Percentiles rank a stretch among this genome's conserved stretches.
phyloP scores from a whole-genome alignment of 1,140 invertebrate species.

The Melanaphis sacchari region DNA sequence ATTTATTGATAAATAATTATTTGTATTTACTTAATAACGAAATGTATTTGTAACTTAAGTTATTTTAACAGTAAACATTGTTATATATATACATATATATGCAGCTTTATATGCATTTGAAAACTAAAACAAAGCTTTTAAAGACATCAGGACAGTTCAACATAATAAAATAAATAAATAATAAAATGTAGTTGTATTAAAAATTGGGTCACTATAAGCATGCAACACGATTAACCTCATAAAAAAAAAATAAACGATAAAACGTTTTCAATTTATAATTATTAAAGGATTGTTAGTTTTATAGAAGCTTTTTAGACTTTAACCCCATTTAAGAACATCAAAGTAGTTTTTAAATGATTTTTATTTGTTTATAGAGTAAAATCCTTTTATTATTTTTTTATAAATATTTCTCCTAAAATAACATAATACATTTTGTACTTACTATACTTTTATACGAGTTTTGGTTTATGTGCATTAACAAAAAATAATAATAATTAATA shows the following conservation, averaged over 20 bases:
- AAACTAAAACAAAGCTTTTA: slow-evolving; percentile 2
- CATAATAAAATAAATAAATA: neutral
- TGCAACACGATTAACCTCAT: neutral
- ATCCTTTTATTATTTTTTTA: neutral
- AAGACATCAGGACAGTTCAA: neutral
- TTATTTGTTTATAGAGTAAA: neutral
- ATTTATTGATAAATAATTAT: neutral
- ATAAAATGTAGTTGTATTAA: neutral
- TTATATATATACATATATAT: neutral
- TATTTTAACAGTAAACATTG: neutral
- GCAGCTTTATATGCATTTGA: neutral
- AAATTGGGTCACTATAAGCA: neutral
- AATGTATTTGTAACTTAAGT: neutral
- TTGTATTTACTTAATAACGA: neutral
- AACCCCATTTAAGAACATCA: neutral
- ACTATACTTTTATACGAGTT: too few relatives aligned
- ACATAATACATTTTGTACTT: neutral
- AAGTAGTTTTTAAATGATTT: neutral
- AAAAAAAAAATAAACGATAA: slow-evolving; percentile 35
- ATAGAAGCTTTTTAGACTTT: neutral
- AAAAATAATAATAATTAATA: too few relatives aligned
- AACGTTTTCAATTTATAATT: slow-evolving; percentile 38
- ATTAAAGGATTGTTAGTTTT: slow-evolving; percentile 16
- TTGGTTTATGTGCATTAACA: too few relatives aligned
- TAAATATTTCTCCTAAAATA: neutral